Evolutionary conservation across 2,888 invertebrate species (phyloP).

Genomic region (Drosophila rubida): DNA sequence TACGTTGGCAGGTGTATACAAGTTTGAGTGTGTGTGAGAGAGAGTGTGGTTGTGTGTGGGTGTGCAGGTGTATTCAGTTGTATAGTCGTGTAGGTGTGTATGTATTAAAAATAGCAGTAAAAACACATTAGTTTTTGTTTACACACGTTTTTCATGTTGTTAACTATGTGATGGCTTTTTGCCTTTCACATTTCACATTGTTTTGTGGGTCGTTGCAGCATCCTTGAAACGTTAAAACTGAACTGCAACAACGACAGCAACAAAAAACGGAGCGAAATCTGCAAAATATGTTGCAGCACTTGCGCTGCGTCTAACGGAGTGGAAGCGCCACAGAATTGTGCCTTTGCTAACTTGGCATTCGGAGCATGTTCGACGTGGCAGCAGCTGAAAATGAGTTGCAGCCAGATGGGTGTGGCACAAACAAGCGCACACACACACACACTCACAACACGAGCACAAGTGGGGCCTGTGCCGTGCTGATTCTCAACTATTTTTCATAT

Average conservation of each 20-base stretch:
- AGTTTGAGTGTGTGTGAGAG: conserved; percentile 13
- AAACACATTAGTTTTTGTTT: conserved; percentile 80
- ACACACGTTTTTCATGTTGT: conserved; percentile 72
- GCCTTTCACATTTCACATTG: conserved; percentile 53
- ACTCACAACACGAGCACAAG: background rate
- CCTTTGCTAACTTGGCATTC: conserved; percentile 63
- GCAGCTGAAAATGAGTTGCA: conserved; percentile 18
- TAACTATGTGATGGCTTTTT: conserved; percentile 65
- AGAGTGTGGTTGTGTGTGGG: conserved; percentile 28
- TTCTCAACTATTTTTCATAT: conserved; percentile 75
- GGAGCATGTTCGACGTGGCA: conserved; percentile 67
- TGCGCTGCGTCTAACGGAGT: conserved; percentile 55
- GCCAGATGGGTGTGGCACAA: conserved; percentile 18
- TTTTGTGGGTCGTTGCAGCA: conserved; percentile 72
- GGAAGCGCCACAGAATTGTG: conserved; percentile 35
- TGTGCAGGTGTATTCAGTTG: conserved; percentile 30
- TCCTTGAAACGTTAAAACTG: conserved; percentile 67
- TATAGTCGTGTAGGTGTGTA: conserved; percentile 20
- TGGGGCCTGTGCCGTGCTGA: conserved; percentile 42
- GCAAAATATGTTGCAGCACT: conserved; percentile 64
- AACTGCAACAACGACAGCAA: background rate
- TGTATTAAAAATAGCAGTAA: conserved; percentile 72
- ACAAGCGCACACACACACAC: background rate
- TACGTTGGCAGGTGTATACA: conserved; percentile 53
- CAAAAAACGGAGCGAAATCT: background rate